Evolutionary conservation across 1,140 invertebrate species (phyloP).

Genomic region (Oryzaephilus surinamensis): DNA sequence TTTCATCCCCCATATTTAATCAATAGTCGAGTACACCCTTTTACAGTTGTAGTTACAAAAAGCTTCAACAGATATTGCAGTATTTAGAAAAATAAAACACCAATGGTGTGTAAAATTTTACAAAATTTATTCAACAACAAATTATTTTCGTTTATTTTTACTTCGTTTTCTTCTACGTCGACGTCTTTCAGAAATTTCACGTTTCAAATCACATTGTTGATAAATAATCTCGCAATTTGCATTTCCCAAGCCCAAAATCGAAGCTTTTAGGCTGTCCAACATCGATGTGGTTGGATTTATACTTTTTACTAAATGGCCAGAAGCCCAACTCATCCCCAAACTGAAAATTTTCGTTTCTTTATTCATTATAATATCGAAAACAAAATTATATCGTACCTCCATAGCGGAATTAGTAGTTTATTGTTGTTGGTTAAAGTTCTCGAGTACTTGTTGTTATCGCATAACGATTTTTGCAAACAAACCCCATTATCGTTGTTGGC

Average conservation of each 20-base stretch:
- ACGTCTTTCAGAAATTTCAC: constrained; percentile 12
- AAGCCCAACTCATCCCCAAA: constrained; percentile 49
- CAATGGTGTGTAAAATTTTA: no score
- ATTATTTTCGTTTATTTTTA: no score
- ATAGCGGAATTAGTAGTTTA: constrained; percentile 55
- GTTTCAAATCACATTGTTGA: constrained; percentile 28
- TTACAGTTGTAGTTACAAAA: no score
- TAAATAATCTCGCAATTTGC: constrained; percentile 44
- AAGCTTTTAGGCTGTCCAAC: constrained; percentile 44
- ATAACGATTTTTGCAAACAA: constrained; percentile 50
- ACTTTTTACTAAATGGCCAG: constrained; percentile 35
- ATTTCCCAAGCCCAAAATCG: constrained; percentile 49
- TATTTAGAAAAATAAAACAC: no score
- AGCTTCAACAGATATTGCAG: no score
- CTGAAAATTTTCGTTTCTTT: no score
- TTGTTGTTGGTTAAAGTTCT: constrained; percentile 39
- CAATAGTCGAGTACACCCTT: no score
- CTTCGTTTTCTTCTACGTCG: constrained; percentile 13
- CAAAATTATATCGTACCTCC: constrained; percentile 44
- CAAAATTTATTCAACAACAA: no score
- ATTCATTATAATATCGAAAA: neutral
- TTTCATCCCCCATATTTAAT: no score
- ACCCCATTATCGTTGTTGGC: constrained; percentile 37
- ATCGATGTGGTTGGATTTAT: constrained; percentile 30
- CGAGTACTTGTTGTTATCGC: constrained; percentile 51